Conservation (phyloP, 2,113 vertebrate genomes). For the Lasiurus borealis region DNA sequence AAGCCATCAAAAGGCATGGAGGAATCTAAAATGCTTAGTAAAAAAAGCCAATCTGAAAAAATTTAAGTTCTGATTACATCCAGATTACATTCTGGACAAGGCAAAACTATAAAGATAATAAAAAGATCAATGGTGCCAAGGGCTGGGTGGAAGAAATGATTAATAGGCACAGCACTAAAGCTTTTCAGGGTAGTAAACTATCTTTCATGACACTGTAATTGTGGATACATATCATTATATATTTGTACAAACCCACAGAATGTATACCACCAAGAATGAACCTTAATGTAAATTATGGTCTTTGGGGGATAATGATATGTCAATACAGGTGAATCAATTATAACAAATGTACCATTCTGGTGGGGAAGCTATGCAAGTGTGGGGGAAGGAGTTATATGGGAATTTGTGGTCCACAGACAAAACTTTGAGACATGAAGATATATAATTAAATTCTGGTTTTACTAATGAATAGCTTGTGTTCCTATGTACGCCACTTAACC, state of each 20-base stretch:
- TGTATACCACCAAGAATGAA: neutral
- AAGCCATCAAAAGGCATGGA: neutral
- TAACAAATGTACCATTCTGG: neutral
- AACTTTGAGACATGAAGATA: neutral
- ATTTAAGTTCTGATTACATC: neutral
- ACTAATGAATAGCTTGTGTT: neutral
- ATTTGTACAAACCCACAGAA: neutral
- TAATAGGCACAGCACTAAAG: neutral
- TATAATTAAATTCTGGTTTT: constrained; percentile 25
- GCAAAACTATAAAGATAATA: neutral
- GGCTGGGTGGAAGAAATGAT: neutral
- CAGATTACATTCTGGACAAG: neutral
- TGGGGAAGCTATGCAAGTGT: neutral
- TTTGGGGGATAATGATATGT: neutral
- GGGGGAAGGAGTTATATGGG: neutral
- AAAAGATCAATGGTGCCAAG: neutral
- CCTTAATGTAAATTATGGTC: neutral
- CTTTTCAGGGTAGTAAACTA: neutral
- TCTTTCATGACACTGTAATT: neutral
- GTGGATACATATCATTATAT: neutral
- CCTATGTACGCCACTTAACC: neutral
- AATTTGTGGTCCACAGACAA: neutral
- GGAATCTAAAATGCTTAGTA: neutral
- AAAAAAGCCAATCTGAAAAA: neutral
- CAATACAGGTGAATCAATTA: neutral